Evolutionary conservation across 2,888 invertebrate genomes (phyloP), one percentile per base, ranked within the genome.

Genomic region (Acronicta alni): DNA sequence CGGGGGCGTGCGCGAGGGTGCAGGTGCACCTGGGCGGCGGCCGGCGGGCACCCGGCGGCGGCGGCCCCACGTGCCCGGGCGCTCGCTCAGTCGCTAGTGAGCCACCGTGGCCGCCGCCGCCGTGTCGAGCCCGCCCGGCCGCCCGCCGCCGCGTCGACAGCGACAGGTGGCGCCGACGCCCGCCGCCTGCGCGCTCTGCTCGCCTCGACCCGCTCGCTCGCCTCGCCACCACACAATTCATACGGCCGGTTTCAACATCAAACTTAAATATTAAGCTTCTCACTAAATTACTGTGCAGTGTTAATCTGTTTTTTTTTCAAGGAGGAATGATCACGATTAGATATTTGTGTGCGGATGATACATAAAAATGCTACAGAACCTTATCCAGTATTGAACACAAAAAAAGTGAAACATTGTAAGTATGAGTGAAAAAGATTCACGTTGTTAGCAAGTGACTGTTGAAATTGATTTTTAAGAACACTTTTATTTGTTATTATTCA

Each of bases 11-110:
- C 72, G 81, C 81, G 83, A 81, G 82, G 83, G 86, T 81, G 89
- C 86, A 83, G 82, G 87, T 91, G 91, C 91, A 91, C 90, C 90
- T 90, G 91, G 91, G 91, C 90, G 90, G 90, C 89, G 89, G 88
- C 83, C 88, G 89, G 85, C 86, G 82, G 89, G 85, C 86, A 82
- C 84, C 82, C 82, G 83, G 86, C 80, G 81, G 86, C 80, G 81
- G 77, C 76, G 68, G 80, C 80, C 79, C 86, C 91, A 89, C 91
- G 92, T 90, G 92, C 91, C 90, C 89, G 89, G 89, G 88, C 85
- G 72, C 79, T 60, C 75, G 78, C 84, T 86, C 89, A 90, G 90
- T 89, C 85, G 89, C 87, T 83, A 79, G 84, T 80, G 80, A 86
- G 88, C 86, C 81, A 79, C 80, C 82, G 79, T 58, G 74, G 67